Evolutionary conservation across 2,888 invertebrate genomes (phyloP).

Genomic region (Pterostichus niger): DNA sequence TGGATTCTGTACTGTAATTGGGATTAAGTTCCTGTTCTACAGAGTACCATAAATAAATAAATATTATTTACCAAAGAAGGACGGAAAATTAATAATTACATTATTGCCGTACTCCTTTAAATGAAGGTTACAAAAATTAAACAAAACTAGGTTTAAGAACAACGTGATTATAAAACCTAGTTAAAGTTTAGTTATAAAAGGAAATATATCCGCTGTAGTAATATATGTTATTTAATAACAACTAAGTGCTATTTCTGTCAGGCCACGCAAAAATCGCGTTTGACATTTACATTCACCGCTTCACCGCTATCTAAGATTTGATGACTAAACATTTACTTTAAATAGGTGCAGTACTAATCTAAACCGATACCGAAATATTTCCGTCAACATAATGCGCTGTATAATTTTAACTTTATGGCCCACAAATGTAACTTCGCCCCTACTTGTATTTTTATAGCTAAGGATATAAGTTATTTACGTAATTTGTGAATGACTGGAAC

Average conservation of each 20-base stretch:
- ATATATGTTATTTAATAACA: background rate
- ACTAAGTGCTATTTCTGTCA: slow-evolving; percentile 1
- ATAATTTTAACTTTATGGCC: slow-evolving; percentile 12
- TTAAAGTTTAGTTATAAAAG: slow-evolving; percentile 4
- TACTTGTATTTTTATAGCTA: slow-evolving; percentile 2
- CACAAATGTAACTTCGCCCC: slow-evolving; percentile 9
- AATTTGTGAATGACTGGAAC: slow-evolving; percentile 15
- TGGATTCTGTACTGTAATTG: no score
- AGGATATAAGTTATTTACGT: slow-evolving; percentile 20
- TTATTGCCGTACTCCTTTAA: no score
- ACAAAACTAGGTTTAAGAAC: no score
- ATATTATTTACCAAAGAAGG: no score
- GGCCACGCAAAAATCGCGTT: background rate
- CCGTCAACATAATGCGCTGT: slow-evolving; percentile 14
- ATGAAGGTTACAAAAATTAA: no score
- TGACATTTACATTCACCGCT: slow-evolving; percentile 25
- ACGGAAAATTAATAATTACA: no score
- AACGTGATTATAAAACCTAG: no score
- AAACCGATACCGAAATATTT: slow-evolving; percentile 19
- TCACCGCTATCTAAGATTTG: background rate
- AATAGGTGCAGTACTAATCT: slow-evolving; percentile 23
- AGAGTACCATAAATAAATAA: no score
- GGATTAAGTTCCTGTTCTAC: no score
- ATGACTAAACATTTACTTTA: slow-evolving; percentile 31
- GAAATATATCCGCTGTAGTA: slow-evolving; percentile 14